These are phyloP conservation scores for Autographa gamma DNA, from an alignment of 2,888 invertebrate genomes.

Conservation along the genomic window DNA sequence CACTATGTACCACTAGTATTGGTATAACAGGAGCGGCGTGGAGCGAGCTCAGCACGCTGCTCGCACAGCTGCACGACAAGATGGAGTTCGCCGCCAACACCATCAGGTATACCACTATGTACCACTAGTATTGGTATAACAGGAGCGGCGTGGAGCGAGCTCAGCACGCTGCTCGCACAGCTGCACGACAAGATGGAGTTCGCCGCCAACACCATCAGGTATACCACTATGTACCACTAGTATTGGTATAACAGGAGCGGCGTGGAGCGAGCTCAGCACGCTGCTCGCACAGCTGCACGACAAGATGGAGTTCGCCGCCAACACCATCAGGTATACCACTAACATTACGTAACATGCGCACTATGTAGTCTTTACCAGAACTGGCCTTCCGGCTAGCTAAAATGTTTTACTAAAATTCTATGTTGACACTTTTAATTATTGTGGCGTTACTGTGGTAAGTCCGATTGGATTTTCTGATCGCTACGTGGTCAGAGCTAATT, in stretches of 20 bases:
- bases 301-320: constrained; percentile 98
- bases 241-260: too few species aligned
- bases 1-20: too few species aligned
- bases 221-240: constrained; percentile 30
- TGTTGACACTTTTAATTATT: too few species aligned
- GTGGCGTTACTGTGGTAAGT: too few species aligned
- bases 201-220: constrained; percentile 96
- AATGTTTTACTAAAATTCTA: too few species aligned
- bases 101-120: constrained; percentile 86
- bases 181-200: constrained; percentile 98
- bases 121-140: too few species aligned
- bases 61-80: constrained; percentile 97
- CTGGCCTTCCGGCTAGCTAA: too few species aligned
- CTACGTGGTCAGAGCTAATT: too few species aligned
- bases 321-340: constrained; percentile 91
- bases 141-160: constrained; percentile 96
- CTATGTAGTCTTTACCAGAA: too few species aligned
- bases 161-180: constrained; percentile 95
- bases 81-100: constrained; percentile 98
- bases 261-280: constrained; percentile 96
- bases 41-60: constrained; percentile 95
- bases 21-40: constrained; percentile 97
- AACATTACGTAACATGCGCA: too few species aligned
- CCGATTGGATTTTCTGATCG: too few species aligned
- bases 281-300: constrained; percentile 96